Percentiles rank a stretch among this genome's conserved stretches.
These are phyloP conservation scores for Coluber constrictor DNA, from an alignment of 2,797 vertebrate genomes.

Conservation along the genomic window DNA sequence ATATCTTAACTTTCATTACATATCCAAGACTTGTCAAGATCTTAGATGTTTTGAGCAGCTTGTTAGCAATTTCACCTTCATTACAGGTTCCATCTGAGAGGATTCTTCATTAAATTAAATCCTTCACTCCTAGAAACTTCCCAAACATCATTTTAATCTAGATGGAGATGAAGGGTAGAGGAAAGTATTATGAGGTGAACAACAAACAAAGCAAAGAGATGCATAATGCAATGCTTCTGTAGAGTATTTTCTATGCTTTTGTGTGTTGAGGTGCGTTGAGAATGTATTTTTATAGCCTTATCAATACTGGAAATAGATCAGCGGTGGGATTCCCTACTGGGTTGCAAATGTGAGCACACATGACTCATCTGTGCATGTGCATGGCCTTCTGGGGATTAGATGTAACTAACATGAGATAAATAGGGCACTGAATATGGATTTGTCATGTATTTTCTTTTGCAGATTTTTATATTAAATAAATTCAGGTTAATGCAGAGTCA, in stretches of 20 bases:
- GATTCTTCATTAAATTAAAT: constrained; percentile 7
- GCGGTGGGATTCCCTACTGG: too few species aligned
- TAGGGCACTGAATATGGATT: too few species aligned
- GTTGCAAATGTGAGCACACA: too few species aligned
- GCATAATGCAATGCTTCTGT: neutral
- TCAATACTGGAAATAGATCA: neutral
- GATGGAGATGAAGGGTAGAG: neutral
- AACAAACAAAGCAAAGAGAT: neutral
- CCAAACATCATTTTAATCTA: neutral
- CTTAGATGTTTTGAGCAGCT: neutral
- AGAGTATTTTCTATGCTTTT: neutral
- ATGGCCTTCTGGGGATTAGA: too few species aligned
- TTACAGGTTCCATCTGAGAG: neutral
- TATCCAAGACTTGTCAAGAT: neutral
- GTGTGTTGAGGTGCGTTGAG: neutral
- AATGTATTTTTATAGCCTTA: neutral
- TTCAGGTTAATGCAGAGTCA: too few species aligned
- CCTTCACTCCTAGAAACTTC: neutral
- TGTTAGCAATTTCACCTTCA: neutral
- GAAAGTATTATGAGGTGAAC: neutral
- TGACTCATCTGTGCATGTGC: too few species aligned
- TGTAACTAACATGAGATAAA: too few species aligned
- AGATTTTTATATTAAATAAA: too few species aligned
- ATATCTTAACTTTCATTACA: neutral
- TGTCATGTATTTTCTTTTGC: too few species aligned